Base-by-base conservation (phyloP, 2,113 vertebrate genomes). In the Centrocercus urophasianus region DNA sequence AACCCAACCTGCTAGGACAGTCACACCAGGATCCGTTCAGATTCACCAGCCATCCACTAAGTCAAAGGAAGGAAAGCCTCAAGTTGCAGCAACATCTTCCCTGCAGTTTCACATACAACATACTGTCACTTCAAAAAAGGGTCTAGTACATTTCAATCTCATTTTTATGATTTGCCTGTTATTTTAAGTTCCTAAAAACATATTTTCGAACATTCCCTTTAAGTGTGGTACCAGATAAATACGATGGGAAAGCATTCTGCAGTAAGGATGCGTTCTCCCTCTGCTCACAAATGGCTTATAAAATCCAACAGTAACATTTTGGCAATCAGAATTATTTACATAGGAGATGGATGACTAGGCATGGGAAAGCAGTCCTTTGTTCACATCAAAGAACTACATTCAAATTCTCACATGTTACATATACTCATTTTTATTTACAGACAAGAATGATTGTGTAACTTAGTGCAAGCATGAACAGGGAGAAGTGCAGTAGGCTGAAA, bases 331-430 rank as follows among this genome's bases (percentile, higher is more conserved):
- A 57, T 32, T 97, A 95, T 96, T 97, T 95, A 96, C 95, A 95
- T 95, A 96, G 88, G 90, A 93, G 87, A 65, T 16, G 22, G 87
- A 97, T 97, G 91, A 96, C 89, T 92, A 94, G 93, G 90, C 96
- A 97, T 97, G 95, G 95, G 96, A 97, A 97, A 86, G 73, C 80
- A 96, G 94, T 85, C 88, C 90, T 94, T 87, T 94, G 83, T 88
- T 96, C 93, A 90, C 93, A 88, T 95, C 96, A 96, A 95, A 96
- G 91, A 84, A 11, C 69, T 52, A 61, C 91, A 86, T 70, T 89
- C 67, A 88, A 95, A 42, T 92, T 96, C 91, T 96, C 94, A 96
- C 89, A 57, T 93, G 64, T 64, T 85, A 80, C 82, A 74, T 87
- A 73, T 70, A 61, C 60, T 89, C 69, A 56, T 90, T 93, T 93